These are phyloP conservation scores for Propithecus deckenii DNA, from an alignment of 2,797 vertebrate species.

Conservation along the genomic window DNA sequence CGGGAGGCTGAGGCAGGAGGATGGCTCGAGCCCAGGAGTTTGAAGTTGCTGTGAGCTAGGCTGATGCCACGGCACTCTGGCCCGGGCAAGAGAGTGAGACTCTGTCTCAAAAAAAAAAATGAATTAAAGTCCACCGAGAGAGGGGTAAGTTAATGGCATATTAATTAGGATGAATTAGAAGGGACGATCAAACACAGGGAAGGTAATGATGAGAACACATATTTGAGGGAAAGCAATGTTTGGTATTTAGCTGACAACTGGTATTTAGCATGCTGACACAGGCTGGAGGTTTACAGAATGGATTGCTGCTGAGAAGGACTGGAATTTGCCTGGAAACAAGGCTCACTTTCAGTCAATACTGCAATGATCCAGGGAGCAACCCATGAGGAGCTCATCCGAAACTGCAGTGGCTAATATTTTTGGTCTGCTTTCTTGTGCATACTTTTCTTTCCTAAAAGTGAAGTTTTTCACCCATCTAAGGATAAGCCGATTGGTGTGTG, in stretches of 20 bases:
- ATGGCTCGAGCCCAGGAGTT: too few species aligned
- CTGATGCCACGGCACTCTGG: too few species aligned
- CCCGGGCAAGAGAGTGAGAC: too few species aligned
- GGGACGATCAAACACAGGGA: neutral
- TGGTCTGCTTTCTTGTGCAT: neutral
- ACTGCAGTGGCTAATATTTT: neutral
- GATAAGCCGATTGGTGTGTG: neutral
- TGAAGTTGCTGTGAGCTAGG: too few species aligned
- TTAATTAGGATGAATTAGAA: conserved; percentile 45
- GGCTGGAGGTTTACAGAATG: neutral
- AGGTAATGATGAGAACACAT: neutral
- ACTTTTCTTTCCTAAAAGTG: neutral
- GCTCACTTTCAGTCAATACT: neutral
- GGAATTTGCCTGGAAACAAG: neutral
- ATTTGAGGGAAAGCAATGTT: neutral
- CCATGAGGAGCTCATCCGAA: neutral
- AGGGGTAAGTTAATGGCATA: neutral
- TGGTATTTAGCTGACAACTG: neutral
- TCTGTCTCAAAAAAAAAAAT: neutral
- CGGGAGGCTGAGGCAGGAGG: too few species aligned
- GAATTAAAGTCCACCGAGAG: neutral
- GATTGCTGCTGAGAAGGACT: neutral
- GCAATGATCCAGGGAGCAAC: neutral
- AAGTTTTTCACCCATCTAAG: neutral
- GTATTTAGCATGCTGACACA: neutral